Evolutionary conservation across 1,140 invertebrate genomes (phyloP), one percentile per base, ranked within the genome.

Genomic region (Drosophila tropicalis): DNA sequence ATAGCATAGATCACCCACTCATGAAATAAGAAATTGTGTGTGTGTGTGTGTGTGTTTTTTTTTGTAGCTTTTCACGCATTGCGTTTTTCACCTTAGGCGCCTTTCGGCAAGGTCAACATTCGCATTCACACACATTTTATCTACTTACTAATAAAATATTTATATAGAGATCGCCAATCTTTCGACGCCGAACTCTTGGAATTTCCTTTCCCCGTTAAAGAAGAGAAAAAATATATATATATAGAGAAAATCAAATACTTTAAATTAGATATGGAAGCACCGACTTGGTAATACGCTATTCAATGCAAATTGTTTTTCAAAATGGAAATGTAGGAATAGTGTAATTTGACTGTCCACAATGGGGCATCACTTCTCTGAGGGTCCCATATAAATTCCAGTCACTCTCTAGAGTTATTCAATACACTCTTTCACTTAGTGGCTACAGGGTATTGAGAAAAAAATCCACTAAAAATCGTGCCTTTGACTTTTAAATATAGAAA

Each of bases 81-180:
- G 51, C 65, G 51, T 82, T 74, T 51, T 82, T 81, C 84, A 87
- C 83, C 83, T 87, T 87, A 73, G 81, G 65, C 74, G 70, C 70
- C 70, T 78, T 58, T 64, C 29, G 58, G 70, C 83, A 87, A 87
- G 83, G 83, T 87, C 83, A 79, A 63, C 76, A 73, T 62, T 61
- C 67, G 67, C 62, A 71, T 66, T 62, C 64, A 60, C 51, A 72
- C 60, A 61, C 51, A 51, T 83, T 86, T 87, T 89, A 87, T 87
- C 84, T 89, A 87, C 79, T 87, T 83, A 74, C 79, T 86, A 69
- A 89, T 87, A 70, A 89, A 86, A 89, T 87, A 80, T 80, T 87
- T 87, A 89, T 83, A 79, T 79, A 83, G 79, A 82, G 72, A 87
- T 86, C 67, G 55, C 56, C 63, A 44, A 74, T 74, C 65, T 58